Evolutionary conservation across 2,797 vertebrate genomes (phyloP), one percentile per base, ranked within the genome.

Genomic region (Amniataba percoides): DNA sequence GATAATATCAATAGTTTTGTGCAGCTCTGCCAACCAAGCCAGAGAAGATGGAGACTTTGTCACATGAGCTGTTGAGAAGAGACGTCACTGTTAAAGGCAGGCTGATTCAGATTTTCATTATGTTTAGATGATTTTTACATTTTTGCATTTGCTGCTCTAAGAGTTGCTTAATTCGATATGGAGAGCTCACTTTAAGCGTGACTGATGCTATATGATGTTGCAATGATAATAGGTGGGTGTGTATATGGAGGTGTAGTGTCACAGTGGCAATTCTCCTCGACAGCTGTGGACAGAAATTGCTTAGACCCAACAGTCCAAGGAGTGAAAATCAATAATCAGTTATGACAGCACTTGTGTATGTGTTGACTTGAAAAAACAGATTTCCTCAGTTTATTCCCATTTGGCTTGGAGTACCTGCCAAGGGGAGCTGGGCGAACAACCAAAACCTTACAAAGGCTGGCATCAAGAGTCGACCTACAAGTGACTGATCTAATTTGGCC

Each of bases 311-410:
- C 62, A 70, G 52, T 51, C 34, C 49, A 16, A 49, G 18, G 34
- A 86, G 25, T 48, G 31, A 60, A 39, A 74, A 67, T 81, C 69
- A 77, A 82, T 82, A 70, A 53, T 64, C 61, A 49, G 53, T 72
- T 58, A 51, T 63, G 61, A 42, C 49, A 40, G 27, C 5, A 11
- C 25, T 62, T 77, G 23, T 68, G 73, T 69, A 46, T 60, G 42
- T 74, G 55, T 55, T 31, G 34, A 60, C 40, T 73, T 69, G 1
- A 46, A 62, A 76, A 80, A 76, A 64, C 27, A 68, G 34, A 73
- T 53, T 79, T 19, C 3, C 1, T 75, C 46, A 39, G 15, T 71
- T 71, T 71, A 71, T 71, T 78, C 73, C 49, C 40, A 60, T 53
- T 79, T 57, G 48, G 23, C 40, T 72, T 25, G 7, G 18, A 53